Evolutionary conservation across 2,888 invertebrate genomes (phyloP).

Genomic region (Arrhopalites spinosus): DNA sequence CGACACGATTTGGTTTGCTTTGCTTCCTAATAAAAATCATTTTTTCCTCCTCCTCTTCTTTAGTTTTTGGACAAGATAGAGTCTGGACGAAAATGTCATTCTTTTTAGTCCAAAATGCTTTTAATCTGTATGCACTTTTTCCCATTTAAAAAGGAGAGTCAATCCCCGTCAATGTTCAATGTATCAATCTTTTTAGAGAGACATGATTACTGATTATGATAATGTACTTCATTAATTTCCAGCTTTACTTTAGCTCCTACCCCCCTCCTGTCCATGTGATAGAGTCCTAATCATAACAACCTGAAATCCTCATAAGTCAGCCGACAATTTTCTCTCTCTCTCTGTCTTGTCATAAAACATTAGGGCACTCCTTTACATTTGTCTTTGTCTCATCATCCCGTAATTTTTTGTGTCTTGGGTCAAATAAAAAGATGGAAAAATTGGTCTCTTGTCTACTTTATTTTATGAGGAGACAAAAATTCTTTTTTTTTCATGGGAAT

Average conservation of each 20-base stretch:
- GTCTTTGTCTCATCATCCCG: not conserved
- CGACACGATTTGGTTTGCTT: too few species aligned
- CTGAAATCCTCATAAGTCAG: slow-evolving; percentile 31
- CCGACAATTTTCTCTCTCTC: too few species aligned
- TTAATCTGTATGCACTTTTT: not conserved
- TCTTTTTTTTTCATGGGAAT: not conserved
- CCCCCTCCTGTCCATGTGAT: not conserved
- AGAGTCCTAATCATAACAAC: slow-evolving; percentile 30
- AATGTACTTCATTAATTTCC: slow-evolving; percentile 31
- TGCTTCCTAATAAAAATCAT: too few species aligned
- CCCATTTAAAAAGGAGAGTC: too few species aligned
- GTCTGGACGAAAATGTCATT: too few species aligned
- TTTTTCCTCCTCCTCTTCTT: too few species aligned
- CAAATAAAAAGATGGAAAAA: not conserved
- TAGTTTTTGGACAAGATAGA: too few species aligned
- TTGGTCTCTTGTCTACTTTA: too few species aligned
- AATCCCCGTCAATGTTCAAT: slow-evolving; percentile 31
- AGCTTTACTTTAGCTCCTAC: not conserved
- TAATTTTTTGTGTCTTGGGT: not conserved
- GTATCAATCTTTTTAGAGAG: slow-evolving; percentile 19
- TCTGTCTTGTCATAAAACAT: slow-evolving; percentile 20
- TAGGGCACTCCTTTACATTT: not conserved
- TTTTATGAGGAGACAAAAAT: not conserved
- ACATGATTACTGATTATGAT: slow-evolving; percentile 33
- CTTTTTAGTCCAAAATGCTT: slow-evolving; percentile 11